Evolutionary conservation across 1,140 invertebrate species (phyloP).

Genomic region (Drosophila sulfurigaster): DNA sequence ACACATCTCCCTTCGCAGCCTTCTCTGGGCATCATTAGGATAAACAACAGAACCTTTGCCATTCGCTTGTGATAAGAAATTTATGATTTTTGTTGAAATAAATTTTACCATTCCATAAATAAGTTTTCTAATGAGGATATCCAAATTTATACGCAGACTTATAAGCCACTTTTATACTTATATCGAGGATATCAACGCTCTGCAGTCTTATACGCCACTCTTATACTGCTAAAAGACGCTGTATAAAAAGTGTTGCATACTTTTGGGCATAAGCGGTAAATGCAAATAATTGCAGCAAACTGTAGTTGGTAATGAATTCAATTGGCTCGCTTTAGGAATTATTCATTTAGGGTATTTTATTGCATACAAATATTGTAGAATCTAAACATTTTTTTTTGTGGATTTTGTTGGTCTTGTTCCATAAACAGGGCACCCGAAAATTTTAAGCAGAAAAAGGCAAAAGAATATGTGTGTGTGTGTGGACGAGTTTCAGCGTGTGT

Average conservation of each 20-base stretch:
- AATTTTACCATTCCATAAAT: conserved; percentile 30
- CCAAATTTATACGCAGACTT: neutral
- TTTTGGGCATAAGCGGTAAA: conserved; percentile 35
- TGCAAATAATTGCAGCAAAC: neutral
- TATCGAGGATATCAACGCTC: no score
- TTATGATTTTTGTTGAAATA: conserved; percentile 58
- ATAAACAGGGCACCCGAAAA: conserved; percentile 68
- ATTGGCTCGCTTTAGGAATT: conserved; percentile 58
- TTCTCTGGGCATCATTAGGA: conserved; percentile 83
- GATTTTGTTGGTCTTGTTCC: conserved; percentile 55
- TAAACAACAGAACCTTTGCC: neutral
- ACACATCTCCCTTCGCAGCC: conserved; percentile 75
- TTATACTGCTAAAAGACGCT: neutral
- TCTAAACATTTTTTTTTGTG: conserved; percentile 66
- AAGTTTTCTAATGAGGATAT: neutral
- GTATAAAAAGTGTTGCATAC: conserved; percentile 21
- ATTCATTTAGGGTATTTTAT: conserved; percentile 63
- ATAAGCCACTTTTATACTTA: no score
- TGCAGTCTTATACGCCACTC: conserved; percentile 18
- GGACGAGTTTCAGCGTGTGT: conserved; percentile 32
- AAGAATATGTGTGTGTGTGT: conserved; percentile 30
- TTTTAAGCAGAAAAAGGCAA: conserved; percentile 30
- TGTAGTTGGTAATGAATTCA: neutral
- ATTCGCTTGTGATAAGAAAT: conserved; percentile 59
- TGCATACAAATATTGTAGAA: conserved; percentile 69